Evolutionary conservation across 53 echinoderm and acorn worm species (phyloP).

Genomic region (Hippasteria phrygiana): DNA sequence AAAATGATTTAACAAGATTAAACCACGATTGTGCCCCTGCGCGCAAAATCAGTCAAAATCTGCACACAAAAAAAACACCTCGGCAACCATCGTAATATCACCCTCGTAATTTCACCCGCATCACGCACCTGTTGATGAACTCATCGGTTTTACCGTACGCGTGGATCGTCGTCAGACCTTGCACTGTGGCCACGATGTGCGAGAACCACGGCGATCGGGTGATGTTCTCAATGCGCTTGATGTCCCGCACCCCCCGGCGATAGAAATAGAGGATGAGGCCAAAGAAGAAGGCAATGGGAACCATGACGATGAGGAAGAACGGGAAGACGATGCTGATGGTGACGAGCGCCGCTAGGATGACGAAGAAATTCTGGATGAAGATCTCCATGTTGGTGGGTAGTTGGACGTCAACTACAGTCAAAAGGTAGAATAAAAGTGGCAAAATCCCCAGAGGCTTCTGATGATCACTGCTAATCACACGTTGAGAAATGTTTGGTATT

Average conservation of each 20-base stretch:
- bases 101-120: neutral
- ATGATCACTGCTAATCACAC: too few relatives aligned
- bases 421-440: too few relatives aligned
- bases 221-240: conserved; percentile 95
- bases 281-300: conserved; percentile 82
- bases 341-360: conserved; percentile 83
- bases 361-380: conserved; percentile 80
- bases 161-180: conserved; percentile 91
- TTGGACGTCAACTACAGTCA: conserved; percentile 95
- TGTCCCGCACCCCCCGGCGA: conserved; percentile 86
- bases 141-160: conserved; percentile 91
- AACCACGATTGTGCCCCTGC: too few relatives aligned
- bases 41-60: too few relatives aligned
- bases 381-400: conserved; percentile 91
- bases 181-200: conserved; percentile 95
- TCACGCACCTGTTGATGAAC: conserved; percentile 74
- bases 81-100: too few relatives aligned
- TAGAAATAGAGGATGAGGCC: conserved; percentile 83
- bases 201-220: conserved; percentile 97
- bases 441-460: too few relatives aligned
- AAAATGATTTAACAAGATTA: too few relatives aligned
- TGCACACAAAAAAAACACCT: too few relatives aligned
- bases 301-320: conserved; percentile 74
- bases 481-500: too few relatives aligned
- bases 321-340: conserved; percentile 82